Evolutionary conservation across 2,797 vertebrate genomes (phyloP), one percentile per base, ranked within the genome.

Genomic region (Poecilia wingei): DNA sequence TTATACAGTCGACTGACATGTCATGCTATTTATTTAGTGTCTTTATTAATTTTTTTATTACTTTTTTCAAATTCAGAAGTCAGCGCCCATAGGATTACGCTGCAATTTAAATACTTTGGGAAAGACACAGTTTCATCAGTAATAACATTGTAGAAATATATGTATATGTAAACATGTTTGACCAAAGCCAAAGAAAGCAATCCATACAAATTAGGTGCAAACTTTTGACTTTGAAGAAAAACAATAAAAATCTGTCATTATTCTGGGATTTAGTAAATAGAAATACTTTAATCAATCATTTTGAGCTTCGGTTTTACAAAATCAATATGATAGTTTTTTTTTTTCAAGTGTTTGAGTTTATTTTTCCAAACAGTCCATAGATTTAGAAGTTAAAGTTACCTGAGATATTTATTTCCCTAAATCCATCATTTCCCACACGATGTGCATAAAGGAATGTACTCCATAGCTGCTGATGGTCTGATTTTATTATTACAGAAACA

Each of bases 401-500:
- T 66, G 6, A 66, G 14, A 39, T 66, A 66, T 66, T 66, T 66
- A 20, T 39, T 36, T 36, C 16, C 20, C 36, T 41, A 68, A 12
- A 22, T 41, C 18, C 18, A 68, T 66, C 18, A 66, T 36, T 28
- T 61, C 13, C 31, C 59, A 33, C 59, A 18, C 6, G 7, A 22
- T 68, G 64, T n/a, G 13, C 20, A 14, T 45, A 13, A 43, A 46
- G 28, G 2, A 28, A 85, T 74, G 36, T 6, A 3, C n/a, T 47
- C 64, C 36, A 39, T 71, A 55, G 39, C 43, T 78, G 45, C 55
- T 14, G 8, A 64, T 25, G 41, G 16, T 3, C 0, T 36, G 55
- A 6, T 46, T 68, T 84, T 69, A 18, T 66, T 80, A 74, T 45
- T 78, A 49, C 77, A 84, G 31, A 70, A 76, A 76, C 57, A 72